These are phyloP conservation scores for Rotaria macrura DNA, from an alignment of 2,888 invertebrate species.

Conservation along the genomic window DNA sequence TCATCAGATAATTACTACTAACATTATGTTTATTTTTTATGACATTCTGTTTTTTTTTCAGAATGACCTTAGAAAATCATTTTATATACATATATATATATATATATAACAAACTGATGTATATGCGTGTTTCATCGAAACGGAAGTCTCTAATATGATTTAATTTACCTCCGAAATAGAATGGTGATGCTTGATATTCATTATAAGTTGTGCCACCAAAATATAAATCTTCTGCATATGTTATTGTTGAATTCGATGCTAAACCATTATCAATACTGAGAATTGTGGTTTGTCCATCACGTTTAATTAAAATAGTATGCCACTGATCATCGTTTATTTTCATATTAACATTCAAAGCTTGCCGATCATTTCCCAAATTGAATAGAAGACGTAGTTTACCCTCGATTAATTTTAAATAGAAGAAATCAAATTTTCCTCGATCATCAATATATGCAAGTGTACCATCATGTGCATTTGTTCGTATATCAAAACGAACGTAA, in stretches of 20 bases:
- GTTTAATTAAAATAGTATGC: constrained; percentile 8
- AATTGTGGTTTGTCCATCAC: constrained; percentile 7
- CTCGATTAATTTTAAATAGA: constrained; percentile 14
- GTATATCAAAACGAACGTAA: constrained; percentile 17
- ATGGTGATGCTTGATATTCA: constrained; percentile 16
- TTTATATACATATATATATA: background rate
- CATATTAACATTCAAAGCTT: constrained; percentile 2
- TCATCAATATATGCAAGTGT: background rate
- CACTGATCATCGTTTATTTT: constrained; percentile 14
- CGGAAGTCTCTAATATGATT: background rate
- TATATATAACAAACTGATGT: background rate
- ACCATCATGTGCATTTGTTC: constrained; percentile 1
- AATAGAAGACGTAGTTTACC: constrained; percentile 15
- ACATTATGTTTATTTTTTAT: background rate
- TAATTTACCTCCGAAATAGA: background rate
- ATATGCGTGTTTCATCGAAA: background rate
- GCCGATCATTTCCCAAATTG: constrained; percentile 3
- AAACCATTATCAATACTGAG: background rate
- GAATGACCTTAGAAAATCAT: background rate
- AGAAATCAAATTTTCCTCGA: constrained; percentile 20
- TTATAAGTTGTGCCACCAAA: constrained; percentile 8
- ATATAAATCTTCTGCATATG: background rate
- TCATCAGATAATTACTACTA: background rate
- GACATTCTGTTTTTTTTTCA: background rate
- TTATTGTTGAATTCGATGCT: background rate